A percentile compares a stretch with the other conserved stretches of the same genome.
Evolutionary conservation across 1,140 invertebrate species (phyloP).

Genomic region (Drosophila rhopaloa): DNA sequence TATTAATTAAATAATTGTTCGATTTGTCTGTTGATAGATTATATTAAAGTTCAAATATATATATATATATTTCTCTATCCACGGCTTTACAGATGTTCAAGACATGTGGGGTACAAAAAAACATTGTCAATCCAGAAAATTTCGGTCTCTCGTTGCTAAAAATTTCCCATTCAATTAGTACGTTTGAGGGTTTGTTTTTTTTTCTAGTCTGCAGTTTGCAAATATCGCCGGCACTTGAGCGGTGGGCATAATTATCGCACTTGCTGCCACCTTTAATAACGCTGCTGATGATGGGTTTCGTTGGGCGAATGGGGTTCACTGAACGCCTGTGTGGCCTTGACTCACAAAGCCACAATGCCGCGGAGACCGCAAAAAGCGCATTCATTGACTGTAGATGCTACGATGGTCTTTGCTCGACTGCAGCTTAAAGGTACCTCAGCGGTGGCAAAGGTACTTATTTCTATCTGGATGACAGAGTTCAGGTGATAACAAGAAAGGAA

Average conservation of each 20-base stretch:
- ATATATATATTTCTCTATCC: no score
- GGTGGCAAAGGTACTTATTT: slow-evolving; percentile 1
- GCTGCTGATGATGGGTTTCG: slow-evolving; percentile 11
- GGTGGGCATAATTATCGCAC: slow-evolving; percentile 61
- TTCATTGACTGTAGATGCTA: slow-evolving; percentile 27
- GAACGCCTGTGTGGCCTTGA: slow-evolving; percentile 59
- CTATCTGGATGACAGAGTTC: not conserved
- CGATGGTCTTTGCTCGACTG: not conserved
- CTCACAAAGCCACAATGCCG: slow-evolving; percentile 65
- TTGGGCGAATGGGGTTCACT: slow-evolving; percentile 16
- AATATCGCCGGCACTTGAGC: slow-evolving; percentile 35
- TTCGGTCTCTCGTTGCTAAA: not conserved
- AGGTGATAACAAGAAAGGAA: no score
- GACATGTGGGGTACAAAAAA: no score
- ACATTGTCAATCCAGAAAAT: not conserved
- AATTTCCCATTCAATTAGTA: slow-evolving; percentile 14
- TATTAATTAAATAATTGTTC: no score
- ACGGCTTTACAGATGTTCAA: no score
- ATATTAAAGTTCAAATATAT: no score
- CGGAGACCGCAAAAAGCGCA: slow-evolving; percentile 54
- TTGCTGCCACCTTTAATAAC: slow-evolving; percentile 33
- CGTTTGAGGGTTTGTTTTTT: not conserved
- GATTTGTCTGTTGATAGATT: no score
- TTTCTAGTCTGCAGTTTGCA: not conserved
- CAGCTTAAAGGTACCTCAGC: not conserved